Evolutionary conservation across 2,888 invertebrate species (phyloP).

Genomic region (Amphipyra berbera): DNA sequence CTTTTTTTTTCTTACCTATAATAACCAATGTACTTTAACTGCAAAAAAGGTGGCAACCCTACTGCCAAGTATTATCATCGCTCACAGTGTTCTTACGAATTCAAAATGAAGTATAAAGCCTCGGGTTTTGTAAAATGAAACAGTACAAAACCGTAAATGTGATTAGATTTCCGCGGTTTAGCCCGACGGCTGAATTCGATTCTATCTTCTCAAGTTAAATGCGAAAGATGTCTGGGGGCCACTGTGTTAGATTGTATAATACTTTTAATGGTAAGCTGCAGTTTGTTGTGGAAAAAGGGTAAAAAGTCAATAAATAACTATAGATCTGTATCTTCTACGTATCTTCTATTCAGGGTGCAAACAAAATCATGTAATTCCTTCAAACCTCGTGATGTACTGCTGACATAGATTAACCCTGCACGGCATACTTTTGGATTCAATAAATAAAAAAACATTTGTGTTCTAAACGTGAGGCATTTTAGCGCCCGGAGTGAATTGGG

Average conservation of each 20-base stretch:
- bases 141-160: conserved; percentile 56
- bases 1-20: no score
- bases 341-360: no score
- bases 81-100: conserved; percentile 32
- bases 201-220: conserved; percentile 45
- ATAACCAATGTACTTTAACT: no score
- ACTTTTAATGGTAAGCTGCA: conserved; percentile 32
- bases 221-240: conserved; percentile 13
- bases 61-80: no score
- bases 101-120: conserved; percentile 38
- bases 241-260: conserved; percentile 22
- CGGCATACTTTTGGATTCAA: no score
- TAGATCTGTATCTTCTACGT: not conserved
- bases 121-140: conserved; percentile 45
- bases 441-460: no score
- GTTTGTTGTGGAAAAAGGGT: conserved; percentile 13
- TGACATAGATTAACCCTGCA: no score
- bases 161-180: conserved; percentile 59
- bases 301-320: not conserved
- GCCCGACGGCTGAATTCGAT: conserved; percentile 42
- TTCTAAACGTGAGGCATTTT: no score
- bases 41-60: no score
- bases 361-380: no score
- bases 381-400: no score
- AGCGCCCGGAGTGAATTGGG: no score